Conservation (phyloP, 2,888 invertebrate species). For the Carpatolechia fugitivella region DNA sequence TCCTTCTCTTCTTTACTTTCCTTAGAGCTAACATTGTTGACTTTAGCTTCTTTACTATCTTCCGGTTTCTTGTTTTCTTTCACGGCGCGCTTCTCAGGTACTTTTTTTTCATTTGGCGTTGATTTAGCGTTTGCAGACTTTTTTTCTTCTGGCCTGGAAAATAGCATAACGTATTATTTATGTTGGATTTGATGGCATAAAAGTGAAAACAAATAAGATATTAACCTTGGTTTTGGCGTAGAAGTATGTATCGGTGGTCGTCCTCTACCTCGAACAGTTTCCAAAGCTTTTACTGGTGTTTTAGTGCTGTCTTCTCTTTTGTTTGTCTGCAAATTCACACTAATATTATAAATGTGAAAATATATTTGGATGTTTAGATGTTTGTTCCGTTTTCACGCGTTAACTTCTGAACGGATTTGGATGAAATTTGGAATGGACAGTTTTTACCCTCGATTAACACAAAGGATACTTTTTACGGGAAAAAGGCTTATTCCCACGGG, state of each 20-base stretch:
- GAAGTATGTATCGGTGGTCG: conserved; percentile 58
- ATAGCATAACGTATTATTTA: too few relatives aligned
- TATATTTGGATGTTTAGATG: too few relatives aligned
- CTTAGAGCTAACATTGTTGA: conserved; percentile 35
- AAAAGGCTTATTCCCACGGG: too few relatives aligned
- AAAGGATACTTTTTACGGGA: too few relatives aligned
- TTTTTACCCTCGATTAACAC: too few relatives aligned
- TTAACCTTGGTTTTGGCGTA: conserved; percentile 62
- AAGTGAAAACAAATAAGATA: too few relatives aligned
- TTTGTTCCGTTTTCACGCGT: too few relatives aligned
- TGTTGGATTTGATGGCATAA: too few relatives aligned
- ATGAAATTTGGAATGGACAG: too few relatives aligned
- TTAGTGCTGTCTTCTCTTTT: conserved; percentile 46
- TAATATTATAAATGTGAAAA: too few relatives aligned
- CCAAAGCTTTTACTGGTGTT: conserved; percentile 41
- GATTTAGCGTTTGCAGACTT: conserved; percentile 38
- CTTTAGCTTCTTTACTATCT: conserved; percentile 49
- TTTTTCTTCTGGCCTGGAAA: conserved; percentile 52
- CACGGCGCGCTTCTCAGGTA: conserved; percentile 41
- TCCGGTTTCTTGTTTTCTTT: conserved; percentile 67
- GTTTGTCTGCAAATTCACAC: conserved; percentile 61
- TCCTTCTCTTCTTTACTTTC: conserved; percentile 43
- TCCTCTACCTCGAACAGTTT: conserved; percentile 42
- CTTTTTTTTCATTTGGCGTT: conserved; percentile 45
- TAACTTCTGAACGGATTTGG: too few relatives aligned